phyloP scores from a whole-genome alignment of 2,797 vertebrate genomes.

The Loris lydekkerianus region DNA sequence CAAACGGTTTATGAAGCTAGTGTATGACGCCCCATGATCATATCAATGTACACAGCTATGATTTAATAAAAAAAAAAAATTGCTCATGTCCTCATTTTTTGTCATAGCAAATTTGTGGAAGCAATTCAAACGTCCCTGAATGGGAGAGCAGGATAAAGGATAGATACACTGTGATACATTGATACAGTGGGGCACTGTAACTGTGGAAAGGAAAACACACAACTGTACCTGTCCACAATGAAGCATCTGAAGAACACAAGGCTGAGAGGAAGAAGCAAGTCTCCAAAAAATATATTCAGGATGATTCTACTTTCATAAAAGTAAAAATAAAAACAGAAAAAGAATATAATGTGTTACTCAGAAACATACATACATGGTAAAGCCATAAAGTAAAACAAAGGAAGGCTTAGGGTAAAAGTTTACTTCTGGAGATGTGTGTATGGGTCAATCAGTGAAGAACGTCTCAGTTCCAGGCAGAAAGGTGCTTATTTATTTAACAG shows the following conservation, averaged over 20 bases:
- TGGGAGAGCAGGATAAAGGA: not conserved
- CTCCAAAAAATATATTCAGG: not conserved
- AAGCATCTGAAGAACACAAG: not conserved
- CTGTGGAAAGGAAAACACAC: not conserved
- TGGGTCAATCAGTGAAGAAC: not conserved
- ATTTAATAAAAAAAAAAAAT: not conserved
- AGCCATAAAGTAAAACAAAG: not conserved
- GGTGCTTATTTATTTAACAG: not conserved
- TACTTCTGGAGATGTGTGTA: not conserved
- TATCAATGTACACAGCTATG: no score
- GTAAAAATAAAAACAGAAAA: not conserved
- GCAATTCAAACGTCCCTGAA: not conserved
- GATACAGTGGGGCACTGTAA: not conserved
- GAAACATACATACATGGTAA: not conserved
- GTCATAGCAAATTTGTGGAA: not conserved
- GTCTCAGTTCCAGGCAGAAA: not conserved
- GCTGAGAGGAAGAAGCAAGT: not conserved
- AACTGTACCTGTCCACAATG: not conserved
- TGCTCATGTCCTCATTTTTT: not conserved
- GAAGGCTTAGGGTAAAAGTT: not conserved
- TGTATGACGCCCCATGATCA: no score
- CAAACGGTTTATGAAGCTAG: no score
- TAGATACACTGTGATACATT: not conserved
- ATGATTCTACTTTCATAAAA: not conserved
- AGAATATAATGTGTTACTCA: not conserved